Conservation (phyloP, 2,797 vertebrate species). For the Rhinophrynus dorsalis region DNA sequence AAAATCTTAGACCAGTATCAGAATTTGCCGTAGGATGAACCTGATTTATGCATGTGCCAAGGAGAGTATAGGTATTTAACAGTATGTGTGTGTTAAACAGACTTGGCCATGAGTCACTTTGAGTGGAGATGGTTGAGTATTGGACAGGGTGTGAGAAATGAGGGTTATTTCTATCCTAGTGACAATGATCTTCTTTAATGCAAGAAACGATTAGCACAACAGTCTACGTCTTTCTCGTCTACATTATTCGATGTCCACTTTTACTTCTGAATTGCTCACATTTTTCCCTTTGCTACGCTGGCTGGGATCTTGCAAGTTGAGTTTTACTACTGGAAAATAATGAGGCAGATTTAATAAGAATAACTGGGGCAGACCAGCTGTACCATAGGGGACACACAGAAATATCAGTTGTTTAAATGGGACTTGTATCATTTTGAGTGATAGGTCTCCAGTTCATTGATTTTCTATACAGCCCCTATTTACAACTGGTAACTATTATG, state of each 20-base stretch:
- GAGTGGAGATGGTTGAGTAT: neutral
- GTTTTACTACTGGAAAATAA: conserved; percentile 13
- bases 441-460: no score
- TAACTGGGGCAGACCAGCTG: no score
- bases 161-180: neutral
- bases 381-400: no score
- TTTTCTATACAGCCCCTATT: no score
- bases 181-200: neutral
- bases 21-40: neutral
- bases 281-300: neutral
- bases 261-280: neutral
- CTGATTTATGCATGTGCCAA: neutral
- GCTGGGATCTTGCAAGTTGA: neutral
- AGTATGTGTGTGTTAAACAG: no score
- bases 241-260: neutral
- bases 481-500: no score
- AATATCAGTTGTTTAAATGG: no score
- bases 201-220: neutral
- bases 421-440: no score
- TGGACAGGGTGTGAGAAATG: neutral
- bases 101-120: no score
- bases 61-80: neutral
- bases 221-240: neutral
- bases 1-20: neutral
- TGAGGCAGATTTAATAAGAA: no score